These are phyloP conservation scores for Sebastiscus albofasciatus DNA, from an alignment of 2,797 vertebrate genomes.

Conservation along the genomic window DNA sequence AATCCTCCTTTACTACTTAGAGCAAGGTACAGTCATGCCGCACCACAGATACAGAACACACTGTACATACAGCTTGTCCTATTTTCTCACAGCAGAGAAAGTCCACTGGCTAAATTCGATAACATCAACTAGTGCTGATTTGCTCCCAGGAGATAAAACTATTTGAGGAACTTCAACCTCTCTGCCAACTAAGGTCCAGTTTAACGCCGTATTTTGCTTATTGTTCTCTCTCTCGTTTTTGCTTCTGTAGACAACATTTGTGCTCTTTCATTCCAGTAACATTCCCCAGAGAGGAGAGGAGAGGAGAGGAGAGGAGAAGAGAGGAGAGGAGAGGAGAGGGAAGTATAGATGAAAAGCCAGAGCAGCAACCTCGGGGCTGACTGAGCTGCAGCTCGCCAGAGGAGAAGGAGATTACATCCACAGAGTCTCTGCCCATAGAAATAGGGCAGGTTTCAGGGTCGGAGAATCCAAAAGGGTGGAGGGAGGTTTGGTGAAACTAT, in stretches of 20 bases:
- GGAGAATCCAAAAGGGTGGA: conserved; percentile 14
- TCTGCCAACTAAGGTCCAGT: conserved; percentile 12
- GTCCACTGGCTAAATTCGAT: not conserved
- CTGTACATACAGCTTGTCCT: no score
- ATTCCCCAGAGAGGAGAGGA: conserved; percentile 7
- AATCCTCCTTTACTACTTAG: no score
- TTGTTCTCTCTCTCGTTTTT: not conserved
- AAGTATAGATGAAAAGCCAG: conserved; percentile 42
- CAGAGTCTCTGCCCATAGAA: conserved; percentile 34
- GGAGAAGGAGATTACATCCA: conserved; percentile 48
- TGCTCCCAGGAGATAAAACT: not conserved
- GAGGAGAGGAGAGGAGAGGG: no score
- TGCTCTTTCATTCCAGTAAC: conserved; percentile 19
- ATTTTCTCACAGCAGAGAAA: not conserved
- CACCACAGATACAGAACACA: no score
- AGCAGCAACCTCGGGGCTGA: conserved; percentile 33
- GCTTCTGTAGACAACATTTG: conserved; percentile 15
- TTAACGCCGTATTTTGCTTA: not conserved
- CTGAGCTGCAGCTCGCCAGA: conserved; percentile 35
- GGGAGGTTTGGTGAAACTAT: conserved; percentile 13
- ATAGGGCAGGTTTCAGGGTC: conserved; percentile 20
- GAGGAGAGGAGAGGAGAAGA: conserved; percentile 1
- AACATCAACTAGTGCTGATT: not conserved
- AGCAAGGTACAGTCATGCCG: not conserved
- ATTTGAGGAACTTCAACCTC: conserved; percentile 3